A percentile compares a stretch with the other conserved stretches of the same genome.
Evolutionary conservation across 2,888 invertebrate genomes (phyloP).

Genomic region (Sesia apiformis): DNA sequence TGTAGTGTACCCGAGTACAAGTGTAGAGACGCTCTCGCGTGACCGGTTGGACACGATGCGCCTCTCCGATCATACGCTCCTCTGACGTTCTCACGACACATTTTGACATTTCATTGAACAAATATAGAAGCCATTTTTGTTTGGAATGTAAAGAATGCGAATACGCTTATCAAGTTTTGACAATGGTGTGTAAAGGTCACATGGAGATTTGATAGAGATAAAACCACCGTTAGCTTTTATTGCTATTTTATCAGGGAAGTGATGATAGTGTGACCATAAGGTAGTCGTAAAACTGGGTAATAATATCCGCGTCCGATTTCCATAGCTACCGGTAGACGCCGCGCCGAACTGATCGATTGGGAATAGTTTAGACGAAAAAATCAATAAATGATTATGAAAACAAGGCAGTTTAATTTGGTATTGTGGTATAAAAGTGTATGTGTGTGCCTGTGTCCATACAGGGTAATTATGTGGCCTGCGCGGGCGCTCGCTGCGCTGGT

Average conservation of each 20-base stretch:
- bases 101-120: slow-evolving; percentile 70
- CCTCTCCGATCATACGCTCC: slow-evolving; percentile 38
- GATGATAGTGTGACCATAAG: slow-evolving; percentile 24
- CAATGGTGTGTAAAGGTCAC: slow-evolving; percentile 29
- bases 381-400: slow-evolving; percentile 62
- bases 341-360: slow-evolving; percentile 11
- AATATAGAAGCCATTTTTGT: slow-evolving; percentile 66
- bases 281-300: slow-evolving; percentile 24
- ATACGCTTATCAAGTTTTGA: slow-evolving; percentile 23
- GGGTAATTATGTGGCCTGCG: slow-evolving; percentile 67
- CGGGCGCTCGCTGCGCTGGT: slow-evolving; percentile 67
- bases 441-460: slow-evolving; percentile 52
- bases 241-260: slow-evolving; percentile 29
- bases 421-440: slow-evolving; percentile 49
- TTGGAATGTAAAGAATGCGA: slow-evolving; percentile 48
- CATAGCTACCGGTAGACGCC: slow-evolving; percentile 43
- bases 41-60: slow-evolving; percentile 55
- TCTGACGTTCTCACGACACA: slow-evolving; percentile 60
- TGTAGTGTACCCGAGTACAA: slow-evolving; percentile 24
- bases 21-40: slow-evolving; percentile 32
- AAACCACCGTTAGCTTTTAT: slow-evolving; percentile 31
- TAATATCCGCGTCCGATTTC: slow-evolving; percentile 39
- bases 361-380: slow-evolving; percentile 37
- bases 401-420: slow-evolving; percentile 66
- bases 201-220: slow-evolving; percentile 34